Evolutionary conservation across 1,140 invertebrate genomes (phyloP).

Genomic region (Zaprionus ornatus): DNA sequence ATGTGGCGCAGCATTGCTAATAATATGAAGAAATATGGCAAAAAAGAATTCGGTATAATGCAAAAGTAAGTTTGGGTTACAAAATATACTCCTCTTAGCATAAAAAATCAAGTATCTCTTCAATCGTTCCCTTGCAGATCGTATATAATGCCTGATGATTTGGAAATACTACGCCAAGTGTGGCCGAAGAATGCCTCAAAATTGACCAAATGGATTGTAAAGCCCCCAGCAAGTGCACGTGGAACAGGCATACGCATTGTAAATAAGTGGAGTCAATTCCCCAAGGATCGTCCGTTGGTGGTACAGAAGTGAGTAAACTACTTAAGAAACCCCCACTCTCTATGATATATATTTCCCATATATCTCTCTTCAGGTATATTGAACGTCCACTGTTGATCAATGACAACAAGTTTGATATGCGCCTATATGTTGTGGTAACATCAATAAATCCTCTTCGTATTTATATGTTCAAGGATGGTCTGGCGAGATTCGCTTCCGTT

Average conservation of each 20-base stretch:
- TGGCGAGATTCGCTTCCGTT: conserved; percentile 96
- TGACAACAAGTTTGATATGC: conserved; percentile 95
- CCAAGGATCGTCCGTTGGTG: conserved; percentile 94
- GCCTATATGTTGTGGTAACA: conserved; percentile 97
- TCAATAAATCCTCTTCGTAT: conserved; percentile 96
- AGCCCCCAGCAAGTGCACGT: conserved; percentile 96
- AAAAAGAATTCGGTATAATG: conserved; percentile 95
- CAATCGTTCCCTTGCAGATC: conserved; percentile 84
- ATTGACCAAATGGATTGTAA: conserved; percentile 91
- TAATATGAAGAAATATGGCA: conserved; percentile 90
- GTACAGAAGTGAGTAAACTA: conserved; percentile 88
- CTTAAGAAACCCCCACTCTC: background rate
- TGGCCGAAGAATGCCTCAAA: conserved; percentile 91
- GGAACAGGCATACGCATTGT: conserved; percentile 98
- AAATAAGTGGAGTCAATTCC: conserved; percentile 96
- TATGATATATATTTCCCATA: background rate
- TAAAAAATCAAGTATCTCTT: too few relatives aligned
- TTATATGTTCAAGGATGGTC: conserved; percentile 97
- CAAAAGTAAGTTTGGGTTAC: conserved; percentile 85
- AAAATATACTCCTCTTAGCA: too few relatives aligned
- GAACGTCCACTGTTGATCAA: conserved; percentile 95
- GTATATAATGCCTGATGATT: conserved; percentile 95
- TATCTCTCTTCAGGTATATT: conserved; percentile 87
- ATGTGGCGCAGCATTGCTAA: conserved; percentile 94
- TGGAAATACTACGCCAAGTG: conserved; percentile 91